Base-by-base conservation (phyloP, 2,797 vertebrate genomes). In the Okamejei kenojei region DNA sequence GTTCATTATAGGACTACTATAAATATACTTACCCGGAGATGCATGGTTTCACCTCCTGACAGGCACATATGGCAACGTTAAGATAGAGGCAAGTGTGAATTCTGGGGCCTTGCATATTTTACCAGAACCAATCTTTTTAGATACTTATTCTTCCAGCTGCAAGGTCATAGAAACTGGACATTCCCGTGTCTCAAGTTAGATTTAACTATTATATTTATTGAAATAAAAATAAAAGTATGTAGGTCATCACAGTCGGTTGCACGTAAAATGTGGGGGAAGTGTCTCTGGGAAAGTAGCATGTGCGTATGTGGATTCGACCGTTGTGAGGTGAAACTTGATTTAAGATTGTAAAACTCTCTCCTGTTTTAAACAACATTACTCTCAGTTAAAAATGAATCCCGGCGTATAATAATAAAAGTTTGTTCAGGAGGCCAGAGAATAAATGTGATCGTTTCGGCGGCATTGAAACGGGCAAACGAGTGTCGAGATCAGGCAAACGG, bases 91-190 rank as follows among this genome's bases (percentile, higher is more conserved):
- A 88, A 23, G 63, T 35, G 84, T 32, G 10, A 13, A 61, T 61
- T 88, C 84, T 68, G n/a, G n/a, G 84, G 84, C 63, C 84, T 68
- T 88, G n/a, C 84, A 68, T 35, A 68, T 35, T 86, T 86, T 63
- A 63, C 58, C 23, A 35, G n/a, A 17, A 21, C 7, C n/a, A 88
- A 88, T 65, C 15, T 35, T 84, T 29, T 13, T 7, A 88, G 13
- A 32, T 86, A 63, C 17, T 86, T 88, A 88, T 58, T 84, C 29
- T 15, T 13, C 80, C 54, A 15, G 13, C n/a, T 19, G 13, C 6
- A 68, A 65, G 5, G 10, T 21, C 35, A 68, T 1, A 15, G 35
- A 82, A 82, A 9, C 32, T 4, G 1, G 19, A 88, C 65, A 35
- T 3, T 45, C 15, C 17, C 21, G 15, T 6, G 58, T n/a, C 21